These are phyloP conservation scores for Eristalis tenax DNA, from an alignment of 2,888 invertebrate genomes.

Conservation along the genomic window DNA sequence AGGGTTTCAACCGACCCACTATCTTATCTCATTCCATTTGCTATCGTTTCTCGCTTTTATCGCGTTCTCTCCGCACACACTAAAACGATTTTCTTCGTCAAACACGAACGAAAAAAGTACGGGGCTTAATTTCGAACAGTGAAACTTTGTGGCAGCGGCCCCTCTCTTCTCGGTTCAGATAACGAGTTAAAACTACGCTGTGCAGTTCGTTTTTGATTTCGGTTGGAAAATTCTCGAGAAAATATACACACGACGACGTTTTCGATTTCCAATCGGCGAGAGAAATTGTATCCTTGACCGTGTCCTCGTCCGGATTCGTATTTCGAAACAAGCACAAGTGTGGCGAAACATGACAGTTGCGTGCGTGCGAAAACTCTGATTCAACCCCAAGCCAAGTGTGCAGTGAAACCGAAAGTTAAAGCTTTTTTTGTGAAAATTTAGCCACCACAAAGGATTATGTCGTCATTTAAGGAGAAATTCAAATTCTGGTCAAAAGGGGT, in stretches of 20 bases:
- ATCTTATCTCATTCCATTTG: constrained; percentile 70
- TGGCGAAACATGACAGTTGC: constrained; percentile 11
- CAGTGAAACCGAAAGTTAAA: neutral
- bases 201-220: constrained; percentile 44
- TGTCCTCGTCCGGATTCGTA: neutral
- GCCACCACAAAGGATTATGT: constrained; percentile 75
- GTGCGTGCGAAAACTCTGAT: constrained; percentile 6
- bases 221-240: neutral
- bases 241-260: neutral
- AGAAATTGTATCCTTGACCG: neutral
- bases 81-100: constrained; percentile 51
- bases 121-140: constrained; percentile 48
- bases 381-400: neutral
- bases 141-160: constrained; percentile 32
- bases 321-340: constrained; percentile 10
- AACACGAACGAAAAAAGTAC: constrained; percentile 29
- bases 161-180: constrained; percentile 41
- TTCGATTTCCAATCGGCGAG: neutral
- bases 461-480: constrained; percentile 81
- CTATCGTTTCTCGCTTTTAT: constrained; percentile 59
- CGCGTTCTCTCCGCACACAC: constrained; percentile 33
- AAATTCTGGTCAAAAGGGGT: constrained; percentile 81
- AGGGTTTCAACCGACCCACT: constrained; percentile 37
- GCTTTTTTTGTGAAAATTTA: neutral
- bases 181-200: constrained; percentile 55